Evolutionary conservation across 2,113 vertebrate genomes (phyloP).

Genomic region (Jaculus jaculus): DNA sequence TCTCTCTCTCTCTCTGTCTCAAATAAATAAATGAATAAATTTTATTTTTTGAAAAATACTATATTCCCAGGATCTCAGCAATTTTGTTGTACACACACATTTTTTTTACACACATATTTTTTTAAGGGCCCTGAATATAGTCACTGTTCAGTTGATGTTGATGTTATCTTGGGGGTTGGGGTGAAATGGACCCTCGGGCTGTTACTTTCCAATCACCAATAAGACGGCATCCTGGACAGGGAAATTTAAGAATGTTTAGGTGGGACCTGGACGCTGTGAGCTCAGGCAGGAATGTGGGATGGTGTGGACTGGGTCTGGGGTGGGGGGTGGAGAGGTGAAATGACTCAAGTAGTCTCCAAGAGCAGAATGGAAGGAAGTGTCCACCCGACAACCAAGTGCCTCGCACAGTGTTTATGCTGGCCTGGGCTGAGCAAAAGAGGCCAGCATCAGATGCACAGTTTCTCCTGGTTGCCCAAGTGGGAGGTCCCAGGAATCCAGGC

Average conservation of each 20-base stretch:
- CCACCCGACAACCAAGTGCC: neutral
- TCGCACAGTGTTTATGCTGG: rapidly evolving
- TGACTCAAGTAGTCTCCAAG: neutral
- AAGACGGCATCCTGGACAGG: neutral
- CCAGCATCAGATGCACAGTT: neutral
- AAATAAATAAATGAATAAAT: too few species aligned
- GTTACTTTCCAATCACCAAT: neutral
- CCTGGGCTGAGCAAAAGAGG: neutral
- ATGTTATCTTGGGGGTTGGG: neutral
- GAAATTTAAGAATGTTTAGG: neutral
- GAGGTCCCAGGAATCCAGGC: neutral
- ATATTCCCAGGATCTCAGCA: neutral
- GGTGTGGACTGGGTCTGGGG: neutral
- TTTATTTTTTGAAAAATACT: too few species aligned
- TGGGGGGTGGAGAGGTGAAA: neutral
- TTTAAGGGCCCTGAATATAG: neutral
- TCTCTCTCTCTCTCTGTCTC: too few species aligned
- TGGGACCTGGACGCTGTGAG: rapidly evolving
- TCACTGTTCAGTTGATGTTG: neutral
- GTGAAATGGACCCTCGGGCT: neutral
- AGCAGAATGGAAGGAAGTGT: neutral
- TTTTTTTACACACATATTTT: neutral
- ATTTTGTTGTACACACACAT: neutral
- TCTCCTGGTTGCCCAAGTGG: too few species aligned
- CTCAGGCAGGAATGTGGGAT: neutral